Evolutionary conservation across 2,113 vertebrate genomes (phyloP).

Genomic region (Tragulus kanchil): DNA sequence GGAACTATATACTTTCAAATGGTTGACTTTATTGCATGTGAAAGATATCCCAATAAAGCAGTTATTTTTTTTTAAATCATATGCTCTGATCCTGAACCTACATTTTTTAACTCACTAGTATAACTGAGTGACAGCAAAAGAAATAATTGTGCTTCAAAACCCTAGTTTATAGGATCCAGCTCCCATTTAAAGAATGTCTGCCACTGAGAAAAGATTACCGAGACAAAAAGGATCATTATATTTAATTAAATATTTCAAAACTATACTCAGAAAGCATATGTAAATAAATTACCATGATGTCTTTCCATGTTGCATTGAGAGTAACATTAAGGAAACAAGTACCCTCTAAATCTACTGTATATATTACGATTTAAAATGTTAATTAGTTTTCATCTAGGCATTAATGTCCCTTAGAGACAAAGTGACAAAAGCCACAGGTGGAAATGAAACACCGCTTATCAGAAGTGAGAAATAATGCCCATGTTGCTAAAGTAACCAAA

Average conservation of each 20-base stretch:
- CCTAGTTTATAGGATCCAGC: background rate
- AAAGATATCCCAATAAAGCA: background rate
- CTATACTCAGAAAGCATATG: conserved; percentile 19
- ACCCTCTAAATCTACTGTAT: conserved; percentile 71
- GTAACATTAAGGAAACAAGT: conserved; percentile 64
- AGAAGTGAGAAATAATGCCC: conserved; percentile 80
- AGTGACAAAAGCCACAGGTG: conserved; percentile 86
- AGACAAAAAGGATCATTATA: background rate
- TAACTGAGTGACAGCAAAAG: background rate
- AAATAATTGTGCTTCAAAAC: background rate
- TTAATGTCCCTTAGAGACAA: conserved; percentile 82
- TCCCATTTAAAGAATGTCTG: conserved; percentile 31
- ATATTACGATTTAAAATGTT: conserved; percentile 82
- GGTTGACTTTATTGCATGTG: background rate
- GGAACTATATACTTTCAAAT: background rate
- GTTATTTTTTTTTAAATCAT: background rate
- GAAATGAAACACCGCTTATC: conserved; percentile 81
- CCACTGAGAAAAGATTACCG: background rate
- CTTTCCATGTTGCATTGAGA: conserved; percentile 57
- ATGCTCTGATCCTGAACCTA: background rate
- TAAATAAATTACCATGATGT: conserved; percentile 53
- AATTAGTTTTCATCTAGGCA: conserved; percentile 85
- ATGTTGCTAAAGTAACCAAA: conserved; percentile 86
- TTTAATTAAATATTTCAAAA: conserved; percentile 58
- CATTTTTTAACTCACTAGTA: background rate